These are phyloP conservation scores for Nematopogon swammerdamellus DNA, from an alignment of 2,888 invertebrate genomes.

Conservation along the genomic window DNA sequence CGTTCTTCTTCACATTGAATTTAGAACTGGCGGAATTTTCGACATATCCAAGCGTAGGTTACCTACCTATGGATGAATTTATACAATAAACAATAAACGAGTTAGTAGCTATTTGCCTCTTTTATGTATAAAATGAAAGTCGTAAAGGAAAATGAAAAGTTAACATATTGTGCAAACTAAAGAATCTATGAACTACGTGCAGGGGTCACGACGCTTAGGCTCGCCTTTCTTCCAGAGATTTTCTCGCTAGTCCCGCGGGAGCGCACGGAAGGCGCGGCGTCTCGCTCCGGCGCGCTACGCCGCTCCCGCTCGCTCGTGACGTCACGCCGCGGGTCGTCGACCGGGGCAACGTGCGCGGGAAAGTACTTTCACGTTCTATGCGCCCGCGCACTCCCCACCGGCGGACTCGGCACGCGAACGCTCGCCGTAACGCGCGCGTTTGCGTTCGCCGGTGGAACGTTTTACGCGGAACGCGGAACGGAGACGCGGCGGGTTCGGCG, in stretches of 20 bases:
- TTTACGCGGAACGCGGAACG: background rate
- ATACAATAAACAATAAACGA: too few relatives aligned
- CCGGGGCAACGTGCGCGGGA: conserved; percentile 52
- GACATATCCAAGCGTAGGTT: too few relatives aligned
- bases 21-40: too few relatives aligned
- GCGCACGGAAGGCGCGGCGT: background rate
- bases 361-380: conserved; percentile 48
- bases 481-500: background rate
- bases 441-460: conserved; percentile 19
- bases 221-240: too few relatives aligned
- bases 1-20: too few relatives aligned
- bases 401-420: conserved; percentile 7
- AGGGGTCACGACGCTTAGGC: too few relatives aligned
- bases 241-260: background rate
- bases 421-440: conserved; percentile 29
- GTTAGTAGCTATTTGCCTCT: too few relatives aligned
- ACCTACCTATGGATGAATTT: too few relatives aligned
- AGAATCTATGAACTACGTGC: too few relatives aligned
- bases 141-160: too few relatives aligned
- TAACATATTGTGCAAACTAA: too few relatives aligned
- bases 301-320: background rate
- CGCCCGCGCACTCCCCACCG: conserved; percentile 38
- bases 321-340: conserved; percentile 20
- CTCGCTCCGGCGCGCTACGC: background rate
- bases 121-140: too few relatives aligned